Evolutionary conservation across 1,140 invertebrate species (phyloP).

Genomic region (Octopus sinensis): DNA sequence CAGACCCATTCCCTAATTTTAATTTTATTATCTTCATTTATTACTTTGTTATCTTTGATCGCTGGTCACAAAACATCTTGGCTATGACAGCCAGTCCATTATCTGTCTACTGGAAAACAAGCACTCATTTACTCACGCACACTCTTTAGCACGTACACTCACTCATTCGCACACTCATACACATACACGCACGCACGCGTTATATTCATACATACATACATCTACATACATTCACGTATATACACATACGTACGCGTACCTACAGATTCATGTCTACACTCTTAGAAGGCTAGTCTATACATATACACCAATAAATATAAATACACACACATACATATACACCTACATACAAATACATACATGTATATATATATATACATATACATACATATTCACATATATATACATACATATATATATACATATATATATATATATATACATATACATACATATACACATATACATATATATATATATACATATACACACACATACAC

Average conservation of each 20-base stretch:
- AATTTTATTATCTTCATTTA: too few species aligned
- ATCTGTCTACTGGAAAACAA: too few species aligned
- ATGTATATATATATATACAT: background rate
- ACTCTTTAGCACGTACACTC: too few species aligned
- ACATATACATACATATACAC: background rate
- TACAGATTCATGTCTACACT: background rate
- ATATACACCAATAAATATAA: background rate
- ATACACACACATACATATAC: background rate
- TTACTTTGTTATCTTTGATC: too few species aligned
- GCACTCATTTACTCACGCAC: too few species aligned
- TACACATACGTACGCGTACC: background rate
- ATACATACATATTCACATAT: background rate
- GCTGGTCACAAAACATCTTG: too few species aligned
- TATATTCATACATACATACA: too few species aligned
- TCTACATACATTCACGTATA: background rate
- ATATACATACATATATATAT: background rate
- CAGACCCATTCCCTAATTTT: too few species aligned
- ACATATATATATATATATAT: background rate
- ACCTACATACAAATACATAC: background rate
- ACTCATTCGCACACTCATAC: too few species aligned
- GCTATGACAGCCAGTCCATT: too few species aligned
- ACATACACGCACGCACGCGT: too few species aligned
- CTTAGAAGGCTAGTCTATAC: slow-evolving; percentile 9
- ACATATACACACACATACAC: background rate
- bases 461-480: slow-evolving; percentile 2